These are phyloP conservation scores for Caenorhabditis imperialis DNA, from an alignment of 2,888 invertebrate genomes.

Conservation along the genomic window DNA sequence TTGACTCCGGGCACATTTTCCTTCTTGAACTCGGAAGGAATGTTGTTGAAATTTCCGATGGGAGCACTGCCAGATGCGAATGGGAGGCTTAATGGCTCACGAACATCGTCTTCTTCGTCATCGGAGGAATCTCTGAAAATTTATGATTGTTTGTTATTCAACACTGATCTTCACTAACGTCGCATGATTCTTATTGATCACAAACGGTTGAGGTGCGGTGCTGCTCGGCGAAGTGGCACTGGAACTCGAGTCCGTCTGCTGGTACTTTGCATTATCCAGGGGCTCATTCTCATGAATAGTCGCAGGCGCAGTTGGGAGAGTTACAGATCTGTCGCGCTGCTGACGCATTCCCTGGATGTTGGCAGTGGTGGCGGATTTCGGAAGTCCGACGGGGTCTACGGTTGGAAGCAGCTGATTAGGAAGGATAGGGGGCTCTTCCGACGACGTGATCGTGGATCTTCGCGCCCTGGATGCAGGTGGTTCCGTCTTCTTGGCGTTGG, in stretches of 20 bases:
- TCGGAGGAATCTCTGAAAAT: constrained; percentile 54
- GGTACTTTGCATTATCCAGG: constrained; percentile 63
- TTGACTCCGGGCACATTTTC: neutral
- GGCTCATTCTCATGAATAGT: constrained; percentile 51
- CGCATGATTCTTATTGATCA: constrained; percentile 36
- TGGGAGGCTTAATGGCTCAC: constrained; percentile 64
- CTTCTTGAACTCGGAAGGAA: constrained; percentile 5
- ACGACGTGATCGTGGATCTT: constrained; percentile 53
- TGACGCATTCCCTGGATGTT: constrained; percentile 39
- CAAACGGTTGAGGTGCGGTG: constrained; percentile 26
- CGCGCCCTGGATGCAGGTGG: constrained; percentile 29
- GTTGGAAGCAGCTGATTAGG: constrained; percentile 55
- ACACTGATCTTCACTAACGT: constrained; percentile 17
- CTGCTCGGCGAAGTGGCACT: constrained; percentile 10
- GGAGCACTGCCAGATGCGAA: constrained; percentile 52
- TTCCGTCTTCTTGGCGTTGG: constrained; percentile 45
- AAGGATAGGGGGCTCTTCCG: constrained; percentile 47
- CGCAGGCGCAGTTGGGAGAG: constrained; percentile 16
- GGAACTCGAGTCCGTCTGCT: constrained; percentile 34
- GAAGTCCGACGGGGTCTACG: constrained; percentile 50
- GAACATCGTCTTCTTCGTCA: constrained; percentile 65
- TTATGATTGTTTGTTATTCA: neutral
- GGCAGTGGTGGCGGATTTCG: constrained; percentile 66
- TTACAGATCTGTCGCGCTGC: constrained; percentile 36
- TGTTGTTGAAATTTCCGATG: too few relatives aligned